Percentiles rank a stretch among this genome's conserved stretches.
These are phyloP conservation scores for Triops cancriformis DNA, from an alignment of 1,140 invertebrate species.

Conservation along the genomic window DNA sequence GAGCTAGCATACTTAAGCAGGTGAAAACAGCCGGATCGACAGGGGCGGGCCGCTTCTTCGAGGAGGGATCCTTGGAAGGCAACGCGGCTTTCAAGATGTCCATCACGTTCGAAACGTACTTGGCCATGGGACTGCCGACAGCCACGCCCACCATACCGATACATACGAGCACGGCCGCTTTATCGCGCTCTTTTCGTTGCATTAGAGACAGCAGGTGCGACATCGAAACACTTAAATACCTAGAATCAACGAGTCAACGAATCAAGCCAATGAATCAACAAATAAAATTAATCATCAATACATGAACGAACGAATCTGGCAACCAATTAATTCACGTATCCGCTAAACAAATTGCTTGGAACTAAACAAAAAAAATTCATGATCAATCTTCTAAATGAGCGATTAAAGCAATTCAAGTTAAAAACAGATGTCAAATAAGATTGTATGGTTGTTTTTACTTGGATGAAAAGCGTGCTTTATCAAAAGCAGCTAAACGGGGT, in stretches of 20 bases:
- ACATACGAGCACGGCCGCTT: constrained; percentile 75
- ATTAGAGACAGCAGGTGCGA: constrained; percentile 65
- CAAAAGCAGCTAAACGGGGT: constrained; percentile 89
- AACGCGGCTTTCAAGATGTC: constrained; percentile 70
- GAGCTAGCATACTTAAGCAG: constrained; percentile 85
- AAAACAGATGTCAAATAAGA: too few species aligned
- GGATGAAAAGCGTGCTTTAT: constrained; percentile 61
- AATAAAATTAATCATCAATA: background rate
- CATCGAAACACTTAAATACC: constrained; percentile 69
- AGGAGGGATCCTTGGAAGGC: constrained; percentile 52
- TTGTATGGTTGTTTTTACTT: constrained; percentile 12
- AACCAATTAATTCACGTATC: too few species aligned
- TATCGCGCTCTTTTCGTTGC: constrained; percentile 69
- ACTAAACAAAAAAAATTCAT: too few species aligned
- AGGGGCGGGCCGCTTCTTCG: constrained; percentile 47
- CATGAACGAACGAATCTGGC: too few species aligned
- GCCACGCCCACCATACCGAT: constrained; percentile 85
- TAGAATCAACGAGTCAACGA: constrained; percentile 33
- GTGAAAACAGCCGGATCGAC: constrained; percentile 83
- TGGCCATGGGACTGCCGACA: constrained; percentile 71
- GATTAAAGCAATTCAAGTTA: too few species aligned
- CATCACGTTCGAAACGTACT: constrained; percentile 74
- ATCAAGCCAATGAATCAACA: constrained; percentile 27
- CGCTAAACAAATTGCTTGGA: too few species aligned
- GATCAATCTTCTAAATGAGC: too few species aligned